These are phyloP conservation scores for Aphelinus certus DNA, from an alignment of 1,140 invertebrate genomes.

Conservation along the genomic window DNA sequence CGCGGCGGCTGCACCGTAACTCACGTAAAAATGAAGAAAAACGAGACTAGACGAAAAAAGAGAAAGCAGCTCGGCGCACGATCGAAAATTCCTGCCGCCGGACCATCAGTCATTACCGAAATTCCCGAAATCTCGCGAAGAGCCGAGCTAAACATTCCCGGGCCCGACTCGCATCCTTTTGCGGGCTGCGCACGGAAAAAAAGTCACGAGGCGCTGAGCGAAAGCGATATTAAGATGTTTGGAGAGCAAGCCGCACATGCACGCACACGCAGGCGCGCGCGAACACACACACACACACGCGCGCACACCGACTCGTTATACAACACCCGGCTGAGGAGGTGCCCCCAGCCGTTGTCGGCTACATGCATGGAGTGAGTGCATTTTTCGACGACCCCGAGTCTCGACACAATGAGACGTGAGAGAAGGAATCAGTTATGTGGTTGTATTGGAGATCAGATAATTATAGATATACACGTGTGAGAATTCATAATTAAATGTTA, in stretches of 20 bases:
- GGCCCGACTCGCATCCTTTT: constrained; percentile 4
- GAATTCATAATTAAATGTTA: too few species aligned
- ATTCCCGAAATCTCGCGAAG: constrained; percentile 21
- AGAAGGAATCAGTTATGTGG: too few species aligned
- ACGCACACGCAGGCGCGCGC: too few species aligned
- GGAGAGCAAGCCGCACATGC: constrained; percentile 34
- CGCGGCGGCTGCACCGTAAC: constrained; percentile 25
- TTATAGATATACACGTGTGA: too few species aligned
- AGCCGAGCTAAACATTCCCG: background rate
- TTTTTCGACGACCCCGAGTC: too few species aligned
- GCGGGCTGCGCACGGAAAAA: background rate
- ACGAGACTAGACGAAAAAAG: background rate
- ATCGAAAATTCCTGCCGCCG: constrained; percentile 35
- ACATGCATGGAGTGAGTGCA: too few species aligned
- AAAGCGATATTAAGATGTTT: constrained; percentile 54
- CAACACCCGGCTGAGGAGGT: too few species aligned
- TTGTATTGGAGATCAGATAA: too few species aligned
- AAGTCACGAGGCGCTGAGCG: constrained; percentile 13
- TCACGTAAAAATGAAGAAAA: constrained; percentile 26
- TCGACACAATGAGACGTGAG: too few species aligned
- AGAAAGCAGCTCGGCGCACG: constrained; percentile 3
- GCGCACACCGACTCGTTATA: too few species aligned
- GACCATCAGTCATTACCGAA: constrained; percentile 38
- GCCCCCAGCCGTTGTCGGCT: too few species aligned
- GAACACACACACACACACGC: too few species aligned